phyloP scores from a whole-genome alignment of 2,113 vertebrate genomes.

The Pontoporia blainvillei region DNA sequence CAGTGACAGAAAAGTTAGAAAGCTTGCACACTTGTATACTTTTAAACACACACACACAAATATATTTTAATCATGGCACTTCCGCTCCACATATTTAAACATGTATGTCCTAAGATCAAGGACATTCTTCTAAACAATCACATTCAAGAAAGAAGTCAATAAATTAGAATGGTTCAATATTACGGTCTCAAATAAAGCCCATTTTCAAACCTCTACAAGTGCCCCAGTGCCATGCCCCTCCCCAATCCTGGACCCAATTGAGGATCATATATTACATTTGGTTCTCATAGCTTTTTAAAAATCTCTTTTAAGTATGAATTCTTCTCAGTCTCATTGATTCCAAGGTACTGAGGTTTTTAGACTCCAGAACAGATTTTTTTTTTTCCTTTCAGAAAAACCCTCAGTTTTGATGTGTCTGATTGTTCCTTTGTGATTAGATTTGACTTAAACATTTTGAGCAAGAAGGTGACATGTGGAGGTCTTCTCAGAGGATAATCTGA shows the following conservation, averaged over 20 bases:
- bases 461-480: background rate
- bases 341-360: background rate
- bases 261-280: too few species aligned
- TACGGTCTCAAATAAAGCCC: background rate
- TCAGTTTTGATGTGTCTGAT: background rate
- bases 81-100: background rate
- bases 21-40: background rate
- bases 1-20: background rate
- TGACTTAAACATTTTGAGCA: background rate
- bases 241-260: too few species aligned
- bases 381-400: background rate
- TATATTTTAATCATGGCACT: background rate
- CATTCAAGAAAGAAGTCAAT: background rate
- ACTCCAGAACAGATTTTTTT: background rate
- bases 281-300: background rate
- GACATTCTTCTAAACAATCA: background rate
- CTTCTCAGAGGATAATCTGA: background rate
- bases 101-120: background rate
- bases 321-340: background rate
- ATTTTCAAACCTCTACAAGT: background rate
- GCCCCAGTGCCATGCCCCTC: fast-evolving
- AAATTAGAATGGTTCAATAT: background rate
- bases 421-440: background rate
- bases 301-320: background rate
- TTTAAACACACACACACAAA: background rate